Evolutionary conservation across 2,888 invertebrate genomes (phyloP), one percentile per base, ranked within the genome.

Genomic region (Muschampia plurimacula): DNA sequence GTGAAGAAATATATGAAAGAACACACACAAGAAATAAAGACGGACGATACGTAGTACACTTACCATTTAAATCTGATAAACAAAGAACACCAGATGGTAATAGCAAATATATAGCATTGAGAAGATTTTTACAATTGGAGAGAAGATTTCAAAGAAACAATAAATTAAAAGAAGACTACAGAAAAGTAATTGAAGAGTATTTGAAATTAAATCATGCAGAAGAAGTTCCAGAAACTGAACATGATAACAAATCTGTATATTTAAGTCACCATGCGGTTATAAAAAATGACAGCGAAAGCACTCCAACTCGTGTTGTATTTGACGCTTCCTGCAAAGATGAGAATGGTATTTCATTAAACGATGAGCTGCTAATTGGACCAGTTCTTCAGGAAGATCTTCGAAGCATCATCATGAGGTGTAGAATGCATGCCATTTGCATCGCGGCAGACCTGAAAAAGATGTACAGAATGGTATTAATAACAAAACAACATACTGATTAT

Each of bases 291-390:
- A 52, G 52, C 15, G 52, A 52, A 52, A 52, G 52, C 2, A 52
- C 52, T 52, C 52, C 52, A 52, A 52, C 52, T 8, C 15, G 52
- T 1, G 52, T 52, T 52, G 52, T 52, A 15, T 52, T 52, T 15
- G 52, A 52, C 15, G 52, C 52, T 52, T 52, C 52, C 52, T 52
- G 52, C 15, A 52, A 52, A 52, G 52, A 52, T 52, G 52, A 52
- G 15, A 52, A 52, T 52, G 52, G 15, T 15, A 52, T 52, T 15
- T 52, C 52, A 15, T 8, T 52, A 15, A 52, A 52, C 8, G 52
- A 52, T 15, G 52, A 52, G 52, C 52, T 52, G 7, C 15, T 52
- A 8, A 52, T 52, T 15, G 52, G 52, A 52, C 52, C 52, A 15
- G 52, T 52, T 15, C 52, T 52, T 52, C 52, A 52, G 8, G 52